Base-by-base conservation (phyloP, 2,797 vertebrate species). In the Oryzias sinensis region DNA sequence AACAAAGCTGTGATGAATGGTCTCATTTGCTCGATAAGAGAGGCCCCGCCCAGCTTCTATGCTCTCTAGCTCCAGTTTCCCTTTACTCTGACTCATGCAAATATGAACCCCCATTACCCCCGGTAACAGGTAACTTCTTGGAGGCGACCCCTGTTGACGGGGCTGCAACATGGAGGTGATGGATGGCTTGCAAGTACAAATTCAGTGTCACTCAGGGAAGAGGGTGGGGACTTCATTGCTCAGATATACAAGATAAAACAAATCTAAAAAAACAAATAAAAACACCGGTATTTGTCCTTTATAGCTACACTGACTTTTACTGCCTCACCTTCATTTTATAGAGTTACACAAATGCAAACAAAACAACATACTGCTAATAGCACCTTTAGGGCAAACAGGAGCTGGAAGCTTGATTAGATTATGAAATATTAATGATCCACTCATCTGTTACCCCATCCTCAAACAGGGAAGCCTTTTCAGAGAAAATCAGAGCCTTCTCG, bases 1-100 rank as follows among this genome's bases (percentile, higher is more conserved):
- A 88, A 89, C 85, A 85, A 81, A 85, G 82, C 83, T 68, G 77
- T 88, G 89, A 90, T 89, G 82, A 90, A 90, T 88, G 85, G 74
- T 79, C 80, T 87, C 76, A 86, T 90, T 90, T 88, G 86, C 77
- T 65, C 53, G 45, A 79, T 64, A 71, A 81, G 81, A 76, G 74
- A 75, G 69, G 74, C 79, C 63, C 79, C 75, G 49, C 84, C 87
- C 79, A 62, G 56, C 79, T 80, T 56, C 79, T 87, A 81, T 69
- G 52, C 58, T 50, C 56, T 51, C 70, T 64, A 59, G 65, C 70
- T 62, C 45, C 52, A n/a, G 68, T 53, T 68, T 9, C 42, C 56
- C 61, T 77, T 71, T 70, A 52, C 85, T 79, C 66, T 49, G 68
- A 41, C 72, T 73, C 78, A 85, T 85, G 83, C 82, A 81, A 87